phyloP scores from a whole-genome alignment of 2,888 invertebrate genomes.

The Schrankia costaestrigalis region DNA sequence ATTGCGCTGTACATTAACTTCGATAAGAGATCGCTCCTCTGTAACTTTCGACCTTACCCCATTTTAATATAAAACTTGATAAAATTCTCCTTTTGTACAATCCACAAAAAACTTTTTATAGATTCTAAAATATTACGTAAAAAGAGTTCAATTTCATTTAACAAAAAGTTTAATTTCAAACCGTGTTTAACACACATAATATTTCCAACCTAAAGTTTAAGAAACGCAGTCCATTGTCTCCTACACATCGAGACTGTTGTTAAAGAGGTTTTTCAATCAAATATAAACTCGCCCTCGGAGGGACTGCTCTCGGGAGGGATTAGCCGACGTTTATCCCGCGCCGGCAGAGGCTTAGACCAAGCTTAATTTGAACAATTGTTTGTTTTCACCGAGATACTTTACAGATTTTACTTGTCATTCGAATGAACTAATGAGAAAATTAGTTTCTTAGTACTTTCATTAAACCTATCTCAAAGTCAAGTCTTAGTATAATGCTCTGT shows the following conservation, averaged over 20 bases:
- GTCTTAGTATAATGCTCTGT: no score
- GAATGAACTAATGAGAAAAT: not conserved
- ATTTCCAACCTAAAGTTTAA: constrained; percentile 15
- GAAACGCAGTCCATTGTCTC: constrained; percentile 24
- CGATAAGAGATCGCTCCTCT: no score
- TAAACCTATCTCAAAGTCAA: no score
- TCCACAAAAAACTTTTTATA: no score
- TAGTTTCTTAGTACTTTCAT: not conserved
- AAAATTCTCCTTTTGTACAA: no score
- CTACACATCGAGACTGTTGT: constrained; percentile 27
- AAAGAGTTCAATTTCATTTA: no score
- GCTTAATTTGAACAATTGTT: constrained; percentile 36
- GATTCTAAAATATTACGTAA: no score
- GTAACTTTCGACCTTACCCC: no score
- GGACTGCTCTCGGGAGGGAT: constrained; percentile 32
- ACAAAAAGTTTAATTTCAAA: no score
- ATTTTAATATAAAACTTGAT: no score
- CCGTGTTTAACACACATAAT: not conserved
- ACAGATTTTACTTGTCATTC: constrained; percentile 18
- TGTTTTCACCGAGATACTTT: constrained; percentile 28
- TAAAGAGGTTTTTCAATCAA: constrained; percentile 38
- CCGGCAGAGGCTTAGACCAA: constrained; percentile 25
- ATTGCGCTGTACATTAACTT: no score
- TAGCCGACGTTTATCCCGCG: constrained; percentile 35
- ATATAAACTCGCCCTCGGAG: constrained; percentile 36